Conservation (phyloP, 2,888 invertebrate genomes). For the Octonoba sinensis region DNA sequence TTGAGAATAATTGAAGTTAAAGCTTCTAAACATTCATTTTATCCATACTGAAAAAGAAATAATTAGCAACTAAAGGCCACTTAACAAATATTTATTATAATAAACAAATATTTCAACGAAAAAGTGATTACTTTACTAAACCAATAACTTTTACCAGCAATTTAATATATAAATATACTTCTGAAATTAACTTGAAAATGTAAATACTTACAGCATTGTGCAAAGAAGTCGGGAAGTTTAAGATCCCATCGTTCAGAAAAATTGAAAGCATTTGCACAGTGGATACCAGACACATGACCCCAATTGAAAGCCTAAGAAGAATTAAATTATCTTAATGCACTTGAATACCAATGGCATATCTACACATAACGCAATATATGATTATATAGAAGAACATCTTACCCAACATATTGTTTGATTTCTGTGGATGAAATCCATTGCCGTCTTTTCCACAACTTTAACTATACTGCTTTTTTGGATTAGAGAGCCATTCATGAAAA, state of each 20-base stretch:
- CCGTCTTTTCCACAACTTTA: conserved; percentile 68
- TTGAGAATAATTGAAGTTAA: too few relatives aligned
- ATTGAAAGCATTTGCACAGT: conserved; percentile 79
- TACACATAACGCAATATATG: neutral
- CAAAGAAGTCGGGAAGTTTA: conserved; percentile 77
- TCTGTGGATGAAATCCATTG: conserved; percentile 79
- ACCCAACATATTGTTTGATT: conserved; percentile 82
- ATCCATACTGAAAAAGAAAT: too few relatives aligned
- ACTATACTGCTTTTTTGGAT: conserved; percentile 70
- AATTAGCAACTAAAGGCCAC: too few relatives aligned
- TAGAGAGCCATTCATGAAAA: conserved; percentile 75
- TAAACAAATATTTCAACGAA: too few relatives aligned
- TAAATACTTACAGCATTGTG: conserved; percentile 75
- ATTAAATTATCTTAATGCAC: neutral
- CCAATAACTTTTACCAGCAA: too few relatives aligned
- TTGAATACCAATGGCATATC: neutral
- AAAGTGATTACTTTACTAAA: too few relatives aligned
- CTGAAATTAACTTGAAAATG: too few relatives aligned
- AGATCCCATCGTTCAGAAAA: conserved; percentile 76
- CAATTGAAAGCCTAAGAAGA: conserved; percentile 30
- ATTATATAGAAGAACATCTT: conserved; percentile 68
- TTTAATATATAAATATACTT: too few relatives aligned
- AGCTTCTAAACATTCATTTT: too few relatives aligned
- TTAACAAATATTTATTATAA: too few relatives aligned
- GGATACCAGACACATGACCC: conserved; percentile 72